Conservation (phyloP, 2,113 vertebrate species). For the Pipa parva region DNA sequence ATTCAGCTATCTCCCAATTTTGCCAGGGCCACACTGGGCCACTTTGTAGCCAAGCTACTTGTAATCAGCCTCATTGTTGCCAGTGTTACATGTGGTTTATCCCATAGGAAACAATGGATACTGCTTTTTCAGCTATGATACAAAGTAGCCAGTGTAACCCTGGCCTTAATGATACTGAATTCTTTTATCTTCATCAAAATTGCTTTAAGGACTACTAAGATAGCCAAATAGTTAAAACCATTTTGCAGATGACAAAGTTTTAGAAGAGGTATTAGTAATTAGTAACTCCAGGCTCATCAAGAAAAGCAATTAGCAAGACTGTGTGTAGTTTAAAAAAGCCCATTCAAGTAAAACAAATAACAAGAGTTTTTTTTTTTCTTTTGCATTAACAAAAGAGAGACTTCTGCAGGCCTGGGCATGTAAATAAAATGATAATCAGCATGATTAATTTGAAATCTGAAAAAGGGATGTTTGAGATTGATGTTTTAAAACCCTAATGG, state of each 20-base stretch:
- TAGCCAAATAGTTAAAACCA: conserved; percentile 18
- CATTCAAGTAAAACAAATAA: conserved; percentile 65
- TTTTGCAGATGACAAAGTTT: conserved; percentile 50
- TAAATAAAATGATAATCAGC: conserved; percentile 71
- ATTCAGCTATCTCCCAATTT: no score
- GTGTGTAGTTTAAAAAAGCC: conserved; percentile 56
- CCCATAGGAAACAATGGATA: no score
- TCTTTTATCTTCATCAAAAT: no score
- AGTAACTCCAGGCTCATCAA: conserved; percentile 61
- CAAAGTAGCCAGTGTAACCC: no score
- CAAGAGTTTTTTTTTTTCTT: conserved; percentile 47
- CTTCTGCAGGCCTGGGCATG: conserved; percentile 59
- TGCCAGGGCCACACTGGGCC: no score
- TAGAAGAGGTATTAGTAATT: conserved; percentile 58
- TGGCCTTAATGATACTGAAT: no score
- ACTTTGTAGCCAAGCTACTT: no score
- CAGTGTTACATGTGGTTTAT: no score
- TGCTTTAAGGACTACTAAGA: no score
- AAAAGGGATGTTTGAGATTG: conserved; percentile 57
- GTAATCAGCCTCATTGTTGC: no score
- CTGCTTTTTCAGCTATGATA: no score
- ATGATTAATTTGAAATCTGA: conserved; percentile 64
- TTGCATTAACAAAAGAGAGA: conserved; percentile 58
- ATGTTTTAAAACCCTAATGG: conserved; percentile 52
- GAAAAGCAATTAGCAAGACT: conserved; percentile 64